Percentiles rank a stretch among this genome's conserved stretches.
phyloP scores from a whole-genome alignment of 1,140 invertebrate species.

The Scaptomyza montana region DNA sequence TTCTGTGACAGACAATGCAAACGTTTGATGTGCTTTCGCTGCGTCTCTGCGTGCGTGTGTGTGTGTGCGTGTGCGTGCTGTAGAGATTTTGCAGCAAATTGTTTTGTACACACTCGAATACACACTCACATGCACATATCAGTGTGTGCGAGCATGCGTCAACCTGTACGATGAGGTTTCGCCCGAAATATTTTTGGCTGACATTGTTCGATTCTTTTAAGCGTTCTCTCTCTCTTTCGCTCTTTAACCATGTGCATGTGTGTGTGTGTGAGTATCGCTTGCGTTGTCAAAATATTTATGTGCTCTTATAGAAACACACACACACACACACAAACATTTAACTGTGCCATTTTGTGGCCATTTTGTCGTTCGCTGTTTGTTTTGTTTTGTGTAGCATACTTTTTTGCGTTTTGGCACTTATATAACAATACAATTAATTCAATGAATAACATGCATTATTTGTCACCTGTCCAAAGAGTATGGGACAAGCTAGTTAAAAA shows the following conservation, averaged over 20 bases:
- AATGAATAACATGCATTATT: conserved; percentile 57
- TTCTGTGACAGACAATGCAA: conserved; percentile 64
- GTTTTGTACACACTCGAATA: conserved; percentile 38
- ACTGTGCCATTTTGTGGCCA: conserved; percentile 58
- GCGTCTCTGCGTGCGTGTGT: background rate
- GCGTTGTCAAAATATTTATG: conserved; percentile 72
- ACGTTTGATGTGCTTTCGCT: conserved; percentile 39
- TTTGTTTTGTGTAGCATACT: conserved; percentile 31
- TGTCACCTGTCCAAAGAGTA: background rate
- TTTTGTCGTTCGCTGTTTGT: conserved; percentile 36
- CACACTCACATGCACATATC: conserved; percentile 19
- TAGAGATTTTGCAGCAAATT: conserved; percentile 60
- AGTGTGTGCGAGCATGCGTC: conserved; percentile 18
- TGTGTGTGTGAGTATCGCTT: conserved; percentile 21
- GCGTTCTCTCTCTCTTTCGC: conserved; percentile 19
- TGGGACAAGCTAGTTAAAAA: too few species aligned
- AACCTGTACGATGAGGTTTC: conserved; percentile 60
- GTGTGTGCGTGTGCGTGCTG: background rate
- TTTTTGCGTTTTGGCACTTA: conserved; percentile 56
- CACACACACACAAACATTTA: conserved; percentile 13
- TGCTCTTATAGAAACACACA: conserved; percentile 35
- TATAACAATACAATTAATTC: conserved; percentile 73
- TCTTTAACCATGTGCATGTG: too few species aligned
- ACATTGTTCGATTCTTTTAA: conserved; percentile 11
- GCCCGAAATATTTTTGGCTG: conserved; percentile 60